A percentile compares a stretch with the other conserved stretches of the same genome.
These are phyloP conservation scores for Atrichornis clamosus DNA, from an alignment of 2,113 vertebrate genomes.

Conservation along the genomic window DNA sequence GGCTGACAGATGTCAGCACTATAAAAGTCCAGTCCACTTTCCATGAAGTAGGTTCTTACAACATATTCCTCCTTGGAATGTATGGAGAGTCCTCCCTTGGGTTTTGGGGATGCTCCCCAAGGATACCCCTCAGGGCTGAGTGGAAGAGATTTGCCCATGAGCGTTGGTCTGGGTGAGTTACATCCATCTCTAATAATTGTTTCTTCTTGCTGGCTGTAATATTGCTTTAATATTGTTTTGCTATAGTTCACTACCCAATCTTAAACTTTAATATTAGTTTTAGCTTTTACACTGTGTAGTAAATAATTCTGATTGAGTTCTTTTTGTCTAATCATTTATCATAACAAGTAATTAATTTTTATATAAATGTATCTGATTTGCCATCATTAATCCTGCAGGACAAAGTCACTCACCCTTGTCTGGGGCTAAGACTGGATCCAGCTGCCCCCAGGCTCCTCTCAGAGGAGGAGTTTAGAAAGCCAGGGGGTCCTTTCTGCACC, in stretches of 20 bases:
- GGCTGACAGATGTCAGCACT: neutral
- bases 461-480: neutral
- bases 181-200: neutral
- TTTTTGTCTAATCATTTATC: neutral
- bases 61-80: neutral
- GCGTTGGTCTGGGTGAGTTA: neutral
- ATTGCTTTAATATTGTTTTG: neutral
- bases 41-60: too few relatives aligned
- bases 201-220: neutral
- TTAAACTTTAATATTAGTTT: neutral
- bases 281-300: neutral
- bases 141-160: neutral
- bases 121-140: fast-evolving
- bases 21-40: neutral
- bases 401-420: neutral
- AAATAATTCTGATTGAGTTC: neutral
- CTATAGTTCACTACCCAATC: fast-evolving
- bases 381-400: neutral
- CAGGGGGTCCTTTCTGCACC: neutral
- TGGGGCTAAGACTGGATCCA: neutral
- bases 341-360: neutral
- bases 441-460: neutral
- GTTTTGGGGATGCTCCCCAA: neutral
- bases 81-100: neutral
- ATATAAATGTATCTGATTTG: neutral